Base-by-base conservation (phyloP, 2,888 invertebrate genomes). In the Ophion ventricosus region DNA sequence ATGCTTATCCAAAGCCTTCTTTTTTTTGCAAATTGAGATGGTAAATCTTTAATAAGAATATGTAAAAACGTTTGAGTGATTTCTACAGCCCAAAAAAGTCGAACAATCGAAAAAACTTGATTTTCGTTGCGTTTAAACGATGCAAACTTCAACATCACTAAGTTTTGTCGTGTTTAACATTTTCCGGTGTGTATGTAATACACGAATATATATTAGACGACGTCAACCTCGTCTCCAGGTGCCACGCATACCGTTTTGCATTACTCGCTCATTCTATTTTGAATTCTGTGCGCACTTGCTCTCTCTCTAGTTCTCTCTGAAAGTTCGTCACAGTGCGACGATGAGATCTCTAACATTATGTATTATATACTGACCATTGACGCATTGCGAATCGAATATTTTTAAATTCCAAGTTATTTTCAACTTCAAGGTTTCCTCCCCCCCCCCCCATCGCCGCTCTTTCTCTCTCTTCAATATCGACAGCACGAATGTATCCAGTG, bases 261-360 rank as follows among this genome's bases (percentile, higher is more conserved):
- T 78, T 64, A 26, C 25, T 14, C 43, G 74, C 72, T 76, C 20
- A 17, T 54, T 83, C 80, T 83, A 83, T 83, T 83, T 80, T 80
- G 23, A 73, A 63, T 63, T 72, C 70, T 17, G 59, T 49, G 43
- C 61, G 69, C 63, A 35, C 35, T 35, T 54, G 23, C 29, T 43
- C 66, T 64, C 43, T 26, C 1, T 43, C 43, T 43, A 11, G 8
- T 14, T 43, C 14, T 14, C 43, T 35, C 29, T 35, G 17, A 78
- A 70, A 70, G 23, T 54, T 78, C 61, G 69, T 78, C 78, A 79
- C 59, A 25, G 70, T 40, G 5, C 63, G 49, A 70, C 63, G 25
- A 61, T 54, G 64, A 66, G 54, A 25, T 43, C 74, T 63, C 25
- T 59, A 20, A 20, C 20, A 25, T 59, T 23, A n/a, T 29, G 63